Base-by-base conservation (phyloP, 1,140 invertebrate genomes). In the Cecropterus lyciades region DNA sequence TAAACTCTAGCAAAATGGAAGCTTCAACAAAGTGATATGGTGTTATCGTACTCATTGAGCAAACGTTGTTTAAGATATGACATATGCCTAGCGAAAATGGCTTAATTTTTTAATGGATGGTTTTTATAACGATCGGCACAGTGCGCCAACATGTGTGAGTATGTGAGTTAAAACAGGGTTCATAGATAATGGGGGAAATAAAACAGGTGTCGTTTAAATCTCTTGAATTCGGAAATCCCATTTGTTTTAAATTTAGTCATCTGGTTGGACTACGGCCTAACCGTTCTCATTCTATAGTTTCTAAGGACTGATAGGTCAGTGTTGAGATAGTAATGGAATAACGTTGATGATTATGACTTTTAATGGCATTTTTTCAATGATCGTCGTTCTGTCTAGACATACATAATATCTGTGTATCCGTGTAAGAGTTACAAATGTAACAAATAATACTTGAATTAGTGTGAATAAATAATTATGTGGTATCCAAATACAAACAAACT, bases 1-100 rank as follows among this genome's bases (percentile, higher is more conserved):
- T 78, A 80, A 69, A 51, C 56, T 73, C 76, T 80, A 85, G 72
- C 77, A 80, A 81, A 84, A 81, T 86, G 82, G 82, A 86, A 84
- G 80, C 80, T 70, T 79, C 49, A 42, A 49, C 53, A 55, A 65
- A 67, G 69, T 82, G 81, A 84, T 85, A 84, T 86, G 80, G 72
- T 79, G 76, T 84, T 73, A 71, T 67, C 62, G 68, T 76, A 72
- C 53, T 74, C 46, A 79, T 85, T 86, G 84, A 86, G 84, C 83
- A 85, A 83, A 64, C 67, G 59, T 69, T 49, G 40, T 43, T 52
- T 24, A 10, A 33, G 30, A 33, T 33, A 33, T 33, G 1, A 33
- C 7, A 8, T 8, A 33, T 33, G 30, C 9, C 30, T 33, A 33
- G n/a, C n/a, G n/a, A n/a, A n/a, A n/a, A n/a, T n/a, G n/a, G n/a